Conservation (phyloP, 2,888 invertebrate species). For the Lasioglossum zephyrum region DNA sequence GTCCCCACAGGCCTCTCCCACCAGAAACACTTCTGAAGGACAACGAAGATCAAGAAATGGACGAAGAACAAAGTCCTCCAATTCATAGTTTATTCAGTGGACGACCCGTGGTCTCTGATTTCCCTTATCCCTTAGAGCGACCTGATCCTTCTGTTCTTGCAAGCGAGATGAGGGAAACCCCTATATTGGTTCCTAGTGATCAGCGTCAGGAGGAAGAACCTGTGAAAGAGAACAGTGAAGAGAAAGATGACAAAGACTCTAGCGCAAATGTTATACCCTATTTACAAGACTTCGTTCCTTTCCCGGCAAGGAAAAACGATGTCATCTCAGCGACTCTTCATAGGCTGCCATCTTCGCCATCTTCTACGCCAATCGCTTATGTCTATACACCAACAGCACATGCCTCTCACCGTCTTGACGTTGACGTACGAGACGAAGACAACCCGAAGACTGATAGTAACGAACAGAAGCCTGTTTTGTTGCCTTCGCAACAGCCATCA, state of each 20-base stretch:
- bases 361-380: conserved; percentile 88
- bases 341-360: conserved; percentile 73
- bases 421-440: conserved; percentile 47
- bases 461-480: conserved; percentile 75
- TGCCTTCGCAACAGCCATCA: conserved; percentile 82
- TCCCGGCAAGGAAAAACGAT: conserved; percentile 79
- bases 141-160: conserved; percentile 85
- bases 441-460: conserved; percentile 55
- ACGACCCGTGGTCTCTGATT: conserved; percentile 85
- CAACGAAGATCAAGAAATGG: conserved; percentile 63
- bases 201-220: conserved; percentile 64
- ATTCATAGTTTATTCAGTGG: conserved; percentile 75
- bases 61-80: conserved; percentile 51
- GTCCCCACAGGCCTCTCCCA: conserved; percentile 85
- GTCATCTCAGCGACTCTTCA: conserved; percentile 80
- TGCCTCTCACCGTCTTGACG: conserved; percentile 73
- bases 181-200: conserved; percentile 82
- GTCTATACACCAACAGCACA: conserved; percentile 88
- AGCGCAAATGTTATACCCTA: conserved; percentile 84
- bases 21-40: conserved; percentile 81
- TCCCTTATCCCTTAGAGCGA: conserved; percentile 88
- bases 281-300: conserved; percentile 84
- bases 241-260: conserved; percentile 72
- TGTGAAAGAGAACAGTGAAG: conserved; percentile 32
- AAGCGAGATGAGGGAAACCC: conserved; percentile 80